Conservation (phyloP, 2,797 vertebrate genomes). For the Liasis olivaceus region DNA sequence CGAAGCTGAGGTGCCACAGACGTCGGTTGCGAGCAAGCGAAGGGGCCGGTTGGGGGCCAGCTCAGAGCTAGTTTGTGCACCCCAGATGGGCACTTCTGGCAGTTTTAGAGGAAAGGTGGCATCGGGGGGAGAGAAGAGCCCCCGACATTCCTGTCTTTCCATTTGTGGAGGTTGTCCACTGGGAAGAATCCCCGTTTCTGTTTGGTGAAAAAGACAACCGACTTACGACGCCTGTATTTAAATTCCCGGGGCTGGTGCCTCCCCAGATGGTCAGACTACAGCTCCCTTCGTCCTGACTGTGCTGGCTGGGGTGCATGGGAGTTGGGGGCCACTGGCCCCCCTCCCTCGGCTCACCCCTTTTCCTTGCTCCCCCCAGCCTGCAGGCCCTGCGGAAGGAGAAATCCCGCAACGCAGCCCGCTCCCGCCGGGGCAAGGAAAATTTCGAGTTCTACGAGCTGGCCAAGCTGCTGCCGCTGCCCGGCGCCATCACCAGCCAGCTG, state of each 20-base stretch:
- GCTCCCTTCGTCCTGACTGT: neutral
- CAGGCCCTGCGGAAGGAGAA: slow-evolving; percentile 92
- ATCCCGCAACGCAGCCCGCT: slow-evolving; percentile 90
- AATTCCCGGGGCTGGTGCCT: neutral
- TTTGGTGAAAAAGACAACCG: neutral
- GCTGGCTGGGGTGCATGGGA: neutral
- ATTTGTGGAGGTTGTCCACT: neutral
- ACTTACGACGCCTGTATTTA: neutral
- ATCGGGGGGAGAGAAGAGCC: too few species aligned
- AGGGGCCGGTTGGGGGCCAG: too few species aligned
- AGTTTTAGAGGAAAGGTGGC: too few species aligned
- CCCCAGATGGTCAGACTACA: neutral
- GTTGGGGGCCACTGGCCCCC: too few species aligned
- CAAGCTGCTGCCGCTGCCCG: slow-evolving; percentile 88
- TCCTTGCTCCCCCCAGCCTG: slow-evolving; percentile 71
- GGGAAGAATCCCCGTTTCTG: neutral
- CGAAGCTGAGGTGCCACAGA: too few species aligned
- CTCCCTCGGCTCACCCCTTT: neutral
- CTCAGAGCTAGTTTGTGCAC: too few species aligned
- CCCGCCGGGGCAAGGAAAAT: slow-evolving; percentile 89
- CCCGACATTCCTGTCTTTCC: neutral
- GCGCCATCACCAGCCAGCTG: slow-evolving; percentile 91
- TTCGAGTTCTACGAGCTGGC: slow-evolving; percentile 93
- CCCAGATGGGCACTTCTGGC: too few species aligned
- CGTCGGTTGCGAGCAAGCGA: too few species aligned